Base-by-base conservation (phyloP, 2,888 invertebrate genomes). In the Cerceris ruficornis region DNA sequence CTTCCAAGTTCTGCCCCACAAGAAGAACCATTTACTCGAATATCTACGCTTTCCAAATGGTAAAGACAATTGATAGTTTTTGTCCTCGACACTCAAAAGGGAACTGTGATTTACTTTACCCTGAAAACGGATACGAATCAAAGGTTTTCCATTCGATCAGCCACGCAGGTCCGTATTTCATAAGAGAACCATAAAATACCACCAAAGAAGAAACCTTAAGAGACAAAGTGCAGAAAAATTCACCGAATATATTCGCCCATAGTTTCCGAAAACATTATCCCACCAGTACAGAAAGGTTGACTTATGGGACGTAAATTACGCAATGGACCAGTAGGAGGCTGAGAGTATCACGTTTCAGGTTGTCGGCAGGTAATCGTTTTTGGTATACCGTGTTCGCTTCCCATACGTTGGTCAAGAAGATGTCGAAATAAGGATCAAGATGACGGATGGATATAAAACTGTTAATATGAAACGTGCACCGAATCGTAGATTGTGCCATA, bases 331-430 rank as follows among this genome's bases (percentile, higher is more conserved):
- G 86, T 85, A 70, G 85, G 80, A 74, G 80, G 77, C 66, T 78
- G 46, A 58, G 76, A 59, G 65, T 80, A 85, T 84, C 86, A 58
- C 73, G 81, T 84, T 86, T 84, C 84, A 78, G 69, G 65, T 77
- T 85, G 86, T 84, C 84, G 81, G 75, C 86, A 78, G 75, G 82
- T 81, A 78, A 81, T 83, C 86, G 83, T 66, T 77, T 80, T 80
- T 81, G 76, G 77, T 77, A 67, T 73, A 74, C 71, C 71, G 62
- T 68, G 83, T 82, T 77, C 85, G 72, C 60, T 64, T 54, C 64
- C 55, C 78, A 75, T 73, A 75, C 75, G 65, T 81, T 73, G 69
- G 65, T 74, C 80, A 74, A 75, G 80, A 83, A 83, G 69, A 80
- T 77, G 68, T 83, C 85, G 80, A 84, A 77, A 82, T 69, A 59